Percentiles rank a stretch among this genome's conserved stretches.
phyloP scores from a whole-genome alignment of 2,797 vertebrate genomes.

The Acipenser transmontanus region DNA sequence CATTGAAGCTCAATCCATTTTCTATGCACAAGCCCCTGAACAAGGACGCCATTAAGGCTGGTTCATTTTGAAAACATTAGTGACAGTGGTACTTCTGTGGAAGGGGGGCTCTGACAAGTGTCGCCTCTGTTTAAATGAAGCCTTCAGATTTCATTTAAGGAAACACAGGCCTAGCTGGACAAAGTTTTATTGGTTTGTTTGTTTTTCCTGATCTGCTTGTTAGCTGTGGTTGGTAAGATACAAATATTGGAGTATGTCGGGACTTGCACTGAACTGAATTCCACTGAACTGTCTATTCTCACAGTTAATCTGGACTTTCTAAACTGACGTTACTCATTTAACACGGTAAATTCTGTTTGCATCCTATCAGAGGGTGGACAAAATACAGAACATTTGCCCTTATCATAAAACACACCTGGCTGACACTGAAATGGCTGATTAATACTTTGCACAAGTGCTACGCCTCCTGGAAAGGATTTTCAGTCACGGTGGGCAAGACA shows the following conservation, averaged over 20 bases:
- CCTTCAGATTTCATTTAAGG: constrained; percentile 6
- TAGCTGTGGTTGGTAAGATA: background rate
- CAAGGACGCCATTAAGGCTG: background rate
- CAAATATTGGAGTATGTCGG: constrained; percentile 2
- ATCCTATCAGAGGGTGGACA: too few relatives aligned
- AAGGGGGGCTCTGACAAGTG: background rate
- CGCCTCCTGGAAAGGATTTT: too few relatives aligned
- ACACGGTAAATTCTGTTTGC: background rate
- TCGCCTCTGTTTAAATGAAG: constrained; percentile 4
- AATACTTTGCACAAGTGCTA: too few relatives aligned
- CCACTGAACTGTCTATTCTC: constrained; percentile 1
- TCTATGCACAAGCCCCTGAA: background rate
- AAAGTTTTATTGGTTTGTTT: constrained; percentile 51
- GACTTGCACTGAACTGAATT: background rate
- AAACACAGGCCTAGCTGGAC: constrained; percentile 13
- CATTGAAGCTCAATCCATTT: background rate
- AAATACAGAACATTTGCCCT: too few relatives aligned
- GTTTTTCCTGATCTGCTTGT: constrained; percentile 68
- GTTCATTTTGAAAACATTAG: constrained; percentile 10
- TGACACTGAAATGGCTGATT: background rate
- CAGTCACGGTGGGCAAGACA: too few relatives aligned
- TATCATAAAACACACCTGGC: constrained; percentile 15
- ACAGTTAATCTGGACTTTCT: background rate
- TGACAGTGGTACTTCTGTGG: background rate
- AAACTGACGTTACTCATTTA: background rate